A percentile compares a stretch with the other conserved stretches of the same genome.
These are phyloP conservation scores for Cettia cetti DNA, from an alignment of 2,113 vertebrate species.

Conservation along the genomic window DNA sequence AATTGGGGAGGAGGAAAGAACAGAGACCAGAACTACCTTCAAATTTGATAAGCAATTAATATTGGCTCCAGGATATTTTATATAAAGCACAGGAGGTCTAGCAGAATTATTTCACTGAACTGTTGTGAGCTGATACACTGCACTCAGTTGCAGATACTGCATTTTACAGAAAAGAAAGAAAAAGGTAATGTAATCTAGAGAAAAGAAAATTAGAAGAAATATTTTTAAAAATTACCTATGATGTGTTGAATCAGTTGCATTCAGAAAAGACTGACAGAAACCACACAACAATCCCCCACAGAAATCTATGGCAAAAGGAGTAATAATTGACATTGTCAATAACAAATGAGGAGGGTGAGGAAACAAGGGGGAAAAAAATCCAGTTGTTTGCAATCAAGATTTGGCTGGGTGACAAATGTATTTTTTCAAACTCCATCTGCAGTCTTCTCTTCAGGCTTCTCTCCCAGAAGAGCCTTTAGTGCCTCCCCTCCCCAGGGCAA, in stretches of 20 bases:
- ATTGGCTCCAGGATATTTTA: background rate
- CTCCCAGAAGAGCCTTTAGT: background rate
- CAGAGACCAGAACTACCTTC: background rate
- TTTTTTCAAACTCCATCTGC: background rate
- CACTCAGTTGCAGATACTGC: background rate
- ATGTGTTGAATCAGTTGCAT: background rate
- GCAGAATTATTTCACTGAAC: background rate
- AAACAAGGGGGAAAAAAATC: fast-evolving
- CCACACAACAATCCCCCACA: background rate
- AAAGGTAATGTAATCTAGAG: background rate
- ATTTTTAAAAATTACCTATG: background rate
- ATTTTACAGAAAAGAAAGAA: background rate
- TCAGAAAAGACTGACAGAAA: background rate
- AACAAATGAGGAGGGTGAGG: fast-evolving
- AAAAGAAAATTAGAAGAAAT: background rate
- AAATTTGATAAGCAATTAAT: background rate
- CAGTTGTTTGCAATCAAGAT: background rate
- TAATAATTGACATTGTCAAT: background rate
- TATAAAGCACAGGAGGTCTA: background rate
- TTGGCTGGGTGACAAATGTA: background rate
- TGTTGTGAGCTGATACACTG: background rate
- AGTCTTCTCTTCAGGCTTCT: background rate
- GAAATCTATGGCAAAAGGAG: background rate
- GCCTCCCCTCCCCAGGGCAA: background rate
- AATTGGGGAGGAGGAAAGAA: background rate